Evolutionary conservation across 2,888 invertebrate genomes (phyloP).

Genomic region (Sericinus montela): DNA sequence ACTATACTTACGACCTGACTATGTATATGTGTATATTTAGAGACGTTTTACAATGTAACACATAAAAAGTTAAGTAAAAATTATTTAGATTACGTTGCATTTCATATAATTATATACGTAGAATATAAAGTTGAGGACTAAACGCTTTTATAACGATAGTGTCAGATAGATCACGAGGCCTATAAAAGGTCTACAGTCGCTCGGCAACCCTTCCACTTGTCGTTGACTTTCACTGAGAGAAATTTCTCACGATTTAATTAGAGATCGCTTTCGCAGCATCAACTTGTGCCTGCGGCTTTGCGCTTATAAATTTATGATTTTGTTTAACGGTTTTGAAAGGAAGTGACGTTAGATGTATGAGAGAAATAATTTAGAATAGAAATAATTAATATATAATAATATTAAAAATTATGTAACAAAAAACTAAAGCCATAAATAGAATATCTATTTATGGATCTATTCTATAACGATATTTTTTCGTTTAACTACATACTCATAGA

Average conservation of each 20-base stretch:
- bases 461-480: neutral
- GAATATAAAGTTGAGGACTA: too few relatives aligned
- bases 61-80: too few relatives aligned
- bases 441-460: neutral
- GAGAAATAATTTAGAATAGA: too few relatives aligned
- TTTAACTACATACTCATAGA: neutral
- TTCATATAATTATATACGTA: too few relatives aligned
- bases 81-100: too few relatives aligned
- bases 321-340: neutral
- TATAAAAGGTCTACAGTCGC: constrained; percentile 13
- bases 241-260: constrained; percentile 23
- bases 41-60: too few relatives aligned
- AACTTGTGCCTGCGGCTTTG: constrained; percentile 4
- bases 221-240: constrained; percentile 22
- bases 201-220: constrained; percentile 20
- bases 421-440: too few relatives aligned
- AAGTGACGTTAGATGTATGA: constrained; percentile 8
- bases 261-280: constrained; percentile 20
- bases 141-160: neutral
- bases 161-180: constrained; percentile 5
- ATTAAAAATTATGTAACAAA: too few relatives aligned
- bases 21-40: too few relatives aligned
- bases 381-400: too few relatives aligned
- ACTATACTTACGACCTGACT: too few relatives aligned
- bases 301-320: neutral